phyloP scores from a whole-genome alignment of 1,140 invertebrate genomes.

The silkworm (Bombyx mori) region DNA sequence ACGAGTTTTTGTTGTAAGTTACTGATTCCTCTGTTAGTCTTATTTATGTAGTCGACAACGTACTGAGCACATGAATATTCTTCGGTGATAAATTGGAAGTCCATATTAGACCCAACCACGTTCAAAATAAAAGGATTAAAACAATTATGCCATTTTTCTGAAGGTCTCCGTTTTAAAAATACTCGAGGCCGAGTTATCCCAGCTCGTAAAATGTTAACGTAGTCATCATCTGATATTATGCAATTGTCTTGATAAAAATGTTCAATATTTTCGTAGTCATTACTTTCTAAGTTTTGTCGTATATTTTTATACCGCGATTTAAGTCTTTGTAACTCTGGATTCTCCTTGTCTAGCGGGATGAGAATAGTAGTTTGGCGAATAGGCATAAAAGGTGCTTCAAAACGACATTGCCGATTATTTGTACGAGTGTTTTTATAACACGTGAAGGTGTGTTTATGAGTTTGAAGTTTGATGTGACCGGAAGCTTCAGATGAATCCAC shows the following conservation, averaged over 20 bases:
- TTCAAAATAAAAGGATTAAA: slow-evolving; percentile 23
- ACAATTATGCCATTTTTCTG: slow-evolving; percentile 19
- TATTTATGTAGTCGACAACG: slow-evolving; percentile 36
- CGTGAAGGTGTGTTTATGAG: slow-evolving; percentile 11
- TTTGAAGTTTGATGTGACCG: slow-evolving; percentile 10
- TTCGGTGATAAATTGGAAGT: slow-evolving; percentile 50
- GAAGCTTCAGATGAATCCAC: slow-evolving; percentile 13
- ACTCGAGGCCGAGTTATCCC: slow-evolving; percentile 19
- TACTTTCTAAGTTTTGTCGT: slow-evolving; percentile 8
- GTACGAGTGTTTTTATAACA: slow-evolving; percentile 11
- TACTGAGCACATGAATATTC: slow-evolving; percentile 48
- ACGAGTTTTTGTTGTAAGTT: slow-evolving; percentile 37
- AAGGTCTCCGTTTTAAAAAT: slow-evolving; percentile 19
- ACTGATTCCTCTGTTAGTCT: slow-evolving; percentile 44
- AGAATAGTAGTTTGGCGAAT: slow-evolving; percentile 14
- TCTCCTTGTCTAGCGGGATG: background rate
- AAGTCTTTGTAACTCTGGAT: background rate
- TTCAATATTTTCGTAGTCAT: slow-evolving; percentile 7
- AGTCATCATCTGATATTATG: slow-evolving; percentile 22
- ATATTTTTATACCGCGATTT: background rate
- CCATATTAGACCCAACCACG: slow-evolving; percentile 35
- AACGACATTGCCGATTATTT: slow-evolving; percentile 15
- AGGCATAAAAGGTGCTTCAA: slow-evolving; percentile 25
- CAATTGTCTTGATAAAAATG: slow-evolving; percentile 7
- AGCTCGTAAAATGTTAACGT: slow-evolving; percentile 18